A percentile compares a stretch with the other conserved stretches of the same genome.
Evolutionary conservation across 2,888 invertebrate genomes (phyloP).

Genomic region (Pachymerium ferrugineum): DNA sequence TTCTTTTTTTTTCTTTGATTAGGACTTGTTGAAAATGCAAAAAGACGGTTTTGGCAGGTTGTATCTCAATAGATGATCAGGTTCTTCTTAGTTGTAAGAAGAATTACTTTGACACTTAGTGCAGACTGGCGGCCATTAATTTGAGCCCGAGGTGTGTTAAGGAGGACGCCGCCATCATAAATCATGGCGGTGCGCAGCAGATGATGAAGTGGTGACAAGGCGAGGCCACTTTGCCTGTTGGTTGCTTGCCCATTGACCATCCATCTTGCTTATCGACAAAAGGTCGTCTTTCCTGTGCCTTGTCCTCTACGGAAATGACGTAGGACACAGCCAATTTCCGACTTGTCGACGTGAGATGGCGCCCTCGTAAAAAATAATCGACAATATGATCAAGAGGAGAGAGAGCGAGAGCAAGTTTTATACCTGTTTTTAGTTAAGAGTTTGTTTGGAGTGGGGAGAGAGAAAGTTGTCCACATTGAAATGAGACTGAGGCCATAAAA

Average conservation of each 20-base stretch:
- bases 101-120: conserved; percentile 15
- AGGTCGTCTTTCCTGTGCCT: conserved; percentile 10
- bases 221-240: not conserved
- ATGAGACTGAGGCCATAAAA: conserved; percentile 4
- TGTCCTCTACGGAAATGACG: not conserved
- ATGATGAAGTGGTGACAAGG: conserved; percentile 13
- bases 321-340: not conserved
- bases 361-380: not conserved
- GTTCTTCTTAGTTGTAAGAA: not conserved
- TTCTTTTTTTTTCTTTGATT: not conserved
- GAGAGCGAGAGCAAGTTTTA: not conserved
- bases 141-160: not conserved
- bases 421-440: not conserved
- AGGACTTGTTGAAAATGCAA: not conserved
- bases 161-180: not conserved
- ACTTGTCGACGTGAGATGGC: not conserved
- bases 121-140: conserved; percentile 8
- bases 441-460: not conserved
- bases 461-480: not conserved
- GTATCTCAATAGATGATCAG: not conserved
- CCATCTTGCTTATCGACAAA: not conserved
- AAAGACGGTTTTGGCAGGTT: not conserved
- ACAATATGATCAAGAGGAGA: not conserved
- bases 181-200: not conserved
- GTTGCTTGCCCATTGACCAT: not conserved